These are phyloP conservation scores for Aurelia sp. DNA, from an alignment of 30 jellyfish, hydroid and myxozoan species.

Conservation along the genomic window DNA sequence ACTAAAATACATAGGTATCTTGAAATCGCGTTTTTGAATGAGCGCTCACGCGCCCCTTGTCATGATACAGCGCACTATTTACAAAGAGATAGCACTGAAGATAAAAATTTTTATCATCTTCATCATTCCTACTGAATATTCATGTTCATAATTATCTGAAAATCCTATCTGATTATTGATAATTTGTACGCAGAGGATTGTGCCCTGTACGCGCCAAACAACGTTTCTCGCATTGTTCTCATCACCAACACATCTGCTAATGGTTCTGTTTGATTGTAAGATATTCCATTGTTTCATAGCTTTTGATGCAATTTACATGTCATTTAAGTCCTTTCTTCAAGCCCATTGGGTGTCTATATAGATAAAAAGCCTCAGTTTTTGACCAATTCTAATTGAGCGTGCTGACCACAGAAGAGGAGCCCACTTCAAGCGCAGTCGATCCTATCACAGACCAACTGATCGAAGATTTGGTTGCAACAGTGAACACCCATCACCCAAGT, in stretches of 20 bases:
- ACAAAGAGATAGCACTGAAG: slow-evolving; percentile 67
- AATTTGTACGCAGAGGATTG: slow-evolving; percentile 35
- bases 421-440: too few species aligned
- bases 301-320: slow-evolving; percentile 62
- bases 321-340: slow-evolving; percentile 50
- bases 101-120: slow-evolving; percentile 53
- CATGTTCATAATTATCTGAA: slow-evolving; percentile 40
- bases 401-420: too few species aligned
- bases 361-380: slow-evolving; percentile 41
- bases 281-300: slow-evolving; percentile 34
- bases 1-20: slow-evolving; percentile 21
- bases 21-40: slow-evolving; percentile 19
- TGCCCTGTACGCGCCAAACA: slow-evolving; percentile 52
- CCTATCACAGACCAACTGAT: too few species aligned
- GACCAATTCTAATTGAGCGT: too few species aligned
- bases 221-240: slow-evolving; percentile 40
- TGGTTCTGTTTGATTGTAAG: slow-evolving; percentile 47
- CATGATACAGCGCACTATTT: slow-evolving; percentile 41
- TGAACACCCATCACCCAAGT: not conserved
- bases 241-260: slow-evolving; percentile 55
- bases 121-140: slow-evolving; percentile 50
- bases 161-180: slow-evolving; percentile 30
- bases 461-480: too few species aligned
- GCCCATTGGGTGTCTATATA: slow-evolving; percentile 39
- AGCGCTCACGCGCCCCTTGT: slow-evolving; percentile 73